Conservation (phyloP, 1,140 invertebrate species). For the Meloidogyne exigua region DNA sequence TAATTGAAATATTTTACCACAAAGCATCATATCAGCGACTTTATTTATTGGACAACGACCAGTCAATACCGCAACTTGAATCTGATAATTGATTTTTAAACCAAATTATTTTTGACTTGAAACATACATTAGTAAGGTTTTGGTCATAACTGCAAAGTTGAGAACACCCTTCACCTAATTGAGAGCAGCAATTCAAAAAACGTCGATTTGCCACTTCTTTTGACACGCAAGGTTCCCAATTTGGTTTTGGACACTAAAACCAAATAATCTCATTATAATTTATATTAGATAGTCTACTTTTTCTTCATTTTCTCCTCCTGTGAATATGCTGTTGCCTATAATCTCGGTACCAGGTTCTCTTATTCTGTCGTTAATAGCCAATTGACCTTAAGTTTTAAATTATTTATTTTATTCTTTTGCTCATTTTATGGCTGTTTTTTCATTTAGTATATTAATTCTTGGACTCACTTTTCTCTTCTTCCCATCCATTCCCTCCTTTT, state of each 20-base stretch:
- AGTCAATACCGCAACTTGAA: slow-evolving; percentile 63
- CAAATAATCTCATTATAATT: not conserved
- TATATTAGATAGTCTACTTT: not conserved
- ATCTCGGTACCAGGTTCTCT: not conserved
- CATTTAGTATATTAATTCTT: not conserved
- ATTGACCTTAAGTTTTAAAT: slow-evolving; percentile 8
- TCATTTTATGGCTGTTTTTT: slow-evolving; percentile 10
- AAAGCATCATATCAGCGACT: slow-evolving; percentile 63
- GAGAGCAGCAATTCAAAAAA: slow-evolving; percentile 58
- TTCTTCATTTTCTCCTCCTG: slow-evolving; percentile 17
- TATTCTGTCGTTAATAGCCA: not conserved
- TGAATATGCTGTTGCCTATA: not conserved
- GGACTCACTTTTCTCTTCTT: not conserved
- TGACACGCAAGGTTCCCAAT: slow-evolving; percentile 61
- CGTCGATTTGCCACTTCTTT: slow-evolving; percentile 61
- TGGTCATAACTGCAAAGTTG: slow-evolving; percentile 59
- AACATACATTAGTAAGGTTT: slow-evolving; percentile 55
- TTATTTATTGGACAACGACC: slow-evolving; percentile 61
- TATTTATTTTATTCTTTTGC: not conserved
- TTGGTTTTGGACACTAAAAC: slow-evolving; percentile 49
- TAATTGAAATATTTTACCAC: slow-evolving; percentile 37
- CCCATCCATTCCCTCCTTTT: not conserved
- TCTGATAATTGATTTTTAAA: slow-evolving; percentile 42
- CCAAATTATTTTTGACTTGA: slow-evolving; percentile 10
- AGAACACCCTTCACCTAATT: slow-evolving; percentile 58